Evolutionary conservation across 37 sponge, comb jelly and placozoan species (phyloP).

Genomic region (Tethya wilhelma): DNA sequence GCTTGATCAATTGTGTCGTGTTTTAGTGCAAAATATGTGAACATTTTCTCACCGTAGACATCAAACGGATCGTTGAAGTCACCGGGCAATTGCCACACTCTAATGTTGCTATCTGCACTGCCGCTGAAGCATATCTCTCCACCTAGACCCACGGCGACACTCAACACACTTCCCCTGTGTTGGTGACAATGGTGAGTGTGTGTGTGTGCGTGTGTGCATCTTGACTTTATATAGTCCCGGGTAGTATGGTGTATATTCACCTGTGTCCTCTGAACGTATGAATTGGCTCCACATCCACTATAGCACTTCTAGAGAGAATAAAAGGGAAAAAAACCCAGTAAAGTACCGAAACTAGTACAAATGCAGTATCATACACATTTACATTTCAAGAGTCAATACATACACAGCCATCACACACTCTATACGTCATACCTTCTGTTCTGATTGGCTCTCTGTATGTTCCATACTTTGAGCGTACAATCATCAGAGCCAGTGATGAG

Average conservation of each 20-base stretch:
- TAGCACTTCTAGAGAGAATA: not conserved
- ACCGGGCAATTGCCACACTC: slow-evolving; percentile 72
- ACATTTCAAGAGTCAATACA: not conserved
- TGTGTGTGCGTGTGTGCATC: not conserved
- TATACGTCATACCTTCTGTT: not conserved
- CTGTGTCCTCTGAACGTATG: slow-evolving; percentile 93
- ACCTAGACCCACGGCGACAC: slow-evolving; percentile 32
- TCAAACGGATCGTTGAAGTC: slow-evolving; percentile 73
- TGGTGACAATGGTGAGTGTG: no score
- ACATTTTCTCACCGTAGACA: slow-evolving; percentile 52
- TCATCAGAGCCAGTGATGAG: slow-evolving; percentile 56
- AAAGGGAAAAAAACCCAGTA: not conserved
- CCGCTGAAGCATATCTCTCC: slow-evolving; percentile 79
- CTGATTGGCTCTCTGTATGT: slow-evolving; percentile 66
- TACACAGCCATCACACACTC: no score
- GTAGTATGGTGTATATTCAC: slow-evolving; percentile 13
- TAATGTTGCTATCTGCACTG: slow-evolving; percentile 48
- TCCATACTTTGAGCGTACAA: slow-evolving; percentile 81
- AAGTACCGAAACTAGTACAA: not conserved
- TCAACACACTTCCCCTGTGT: slow-evolving; percentile 53
- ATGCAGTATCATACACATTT: no score
- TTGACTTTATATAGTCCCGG: not conserved
- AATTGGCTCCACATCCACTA: slow-evolving; percentile 87
- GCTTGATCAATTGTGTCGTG: not conserved
- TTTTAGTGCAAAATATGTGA: no score